A percentile compares a stretch with the other conserved stretches of the same genome.
Conservation (phyloP, 2,113 vertebrate genomes). For the Eublepharis macularius region DNA sequence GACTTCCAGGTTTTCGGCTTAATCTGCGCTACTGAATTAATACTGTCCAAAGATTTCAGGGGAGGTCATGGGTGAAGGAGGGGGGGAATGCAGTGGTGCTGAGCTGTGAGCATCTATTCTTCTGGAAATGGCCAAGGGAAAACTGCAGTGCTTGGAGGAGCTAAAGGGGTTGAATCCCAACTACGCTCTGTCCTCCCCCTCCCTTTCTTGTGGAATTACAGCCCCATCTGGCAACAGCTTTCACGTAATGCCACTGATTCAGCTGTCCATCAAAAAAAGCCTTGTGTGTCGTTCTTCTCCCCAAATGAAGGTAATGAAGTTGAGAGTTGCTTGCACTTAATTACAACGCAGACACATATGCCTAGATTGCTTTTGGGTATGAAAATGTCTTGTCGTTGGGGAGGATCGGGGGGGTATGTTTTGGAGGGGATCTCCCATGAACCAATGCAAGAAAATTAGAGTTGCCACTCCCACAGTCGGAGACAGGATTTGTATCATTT, state of each 20-base stretch:
- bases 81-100: no score
- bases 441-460: not conserved
- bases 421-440: not conserved
- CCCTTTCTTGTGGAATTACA: conserved; percentile 34
- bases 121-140: not conserved
- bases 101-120: not conserved
- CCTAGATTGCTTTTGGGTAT: not conserved
- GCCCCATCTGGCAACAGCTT: conserved; percentile 60
- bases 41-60: not conserved
- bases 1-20: not conserved
- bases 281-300: conserved; percentile 57
- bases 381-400: not conserved
- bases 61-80: not conserved
- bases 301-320: not conserved
- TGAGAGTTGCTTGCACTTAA: no score
- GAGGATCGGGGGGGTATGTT: not conserved
- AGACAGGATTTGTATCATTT: not conserved
- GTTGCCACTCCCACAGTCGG: not conserved
- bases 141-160: conserved; percentile 47
- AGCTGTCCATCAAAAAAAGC: conserved; percentile 54
- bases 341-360: not conserved
- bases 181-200: not conserved
- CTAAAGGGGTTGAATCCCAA: not conserved
- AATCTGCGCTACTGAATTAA: not conserved
- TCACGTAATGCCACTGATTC: conserved; percentile 37